Conservation (phyloP, 2,113 vertebrate species). For the Nycticebus coucang region DNA sequence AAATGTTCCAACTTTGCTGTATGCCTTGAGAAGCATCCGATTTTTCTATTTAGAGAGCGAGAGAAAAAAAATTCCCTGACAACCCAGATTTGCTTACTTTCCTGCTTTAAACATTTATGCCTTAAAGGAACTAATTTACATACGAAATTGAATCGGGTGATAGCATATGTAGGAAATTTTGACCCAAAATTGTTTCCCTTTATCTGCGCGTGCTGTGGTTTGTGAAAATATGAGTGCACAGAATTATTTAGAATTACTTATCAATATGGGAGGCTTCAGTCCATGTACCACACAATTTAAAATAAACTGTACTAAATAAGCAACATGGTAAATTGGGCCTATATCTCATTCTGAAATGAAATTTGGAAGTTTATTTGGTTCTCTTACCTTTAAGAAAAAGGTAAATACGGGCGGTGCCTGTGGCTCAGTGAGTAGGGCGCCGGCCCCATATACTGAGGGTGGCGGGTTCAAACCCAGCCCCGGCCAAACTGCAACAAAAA, state of each 20-base stretch:
- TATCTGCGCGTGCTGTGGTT: not conserved
- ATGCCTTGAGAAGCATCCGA: not conserved
- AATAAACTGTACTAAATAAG: not conserved
- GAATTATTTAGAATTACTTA: not conserved
- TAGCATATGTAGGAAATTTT: conserved; percentile 17
- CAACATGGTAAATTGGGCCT: not conserved
- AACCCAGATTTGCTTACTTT: conserved; percentile 63
- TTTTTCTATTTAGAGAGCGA: conserved; percentile 39
- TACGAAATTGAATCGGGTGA: not conserved
- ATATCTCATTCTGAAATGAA: not conserved
- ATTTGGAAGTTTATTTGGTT: not conserved
- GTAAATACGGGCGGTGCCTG: too few species aligned
- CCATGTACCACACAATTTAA: not conserved
- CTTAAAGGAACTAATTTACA: conserved; percentile 50
- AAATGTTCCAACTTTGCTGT: not conserved
- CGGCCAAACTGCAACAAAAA: too few species aligned
- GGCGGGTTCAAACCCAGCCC: too few species aligned
- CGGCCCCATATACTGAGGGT: too few species aligned
- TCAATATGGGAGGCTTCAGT: not conserved
- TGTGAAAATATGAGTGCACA: not conserved
- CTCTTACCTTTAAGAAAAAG: not conserved
- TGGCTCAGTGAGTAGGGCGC: too few species aligned
- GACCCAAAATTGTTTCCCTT: conserved; percentile 19
- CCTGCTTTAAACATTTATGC: conserved; percentile 29
- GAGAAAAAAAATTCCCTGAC: not conserved